Percentiles rank a stretch among this genome's conserved stretches.
Conservation (phyloP, 2,113 vertebrate genomes). For the Pterocles gutturalis region DNA sequence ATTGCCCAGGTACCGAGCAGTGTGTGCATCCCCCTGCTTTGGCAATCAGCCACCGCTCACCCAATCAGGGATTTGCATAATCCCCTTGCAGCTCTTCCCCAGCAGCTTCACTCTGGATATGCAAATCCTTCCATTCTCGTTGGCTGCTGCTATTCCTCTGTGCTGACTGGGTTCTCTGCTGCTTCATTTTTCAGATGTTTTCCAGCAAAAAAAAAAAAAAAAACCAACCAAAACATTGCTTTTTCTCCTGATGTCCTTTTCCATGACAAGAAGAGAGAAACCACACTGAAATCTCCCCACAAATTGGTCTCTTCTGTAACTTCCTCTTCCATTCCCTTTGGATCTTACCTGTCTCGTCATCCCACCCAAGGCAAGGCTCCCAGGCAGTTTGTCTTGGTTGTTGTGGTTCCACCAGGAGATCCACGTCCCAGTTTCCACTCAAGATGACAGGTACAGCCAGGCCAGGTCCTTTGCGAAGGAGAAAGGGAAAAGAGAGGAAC, state of each 20-base stretch:
- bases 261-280: not conserved
- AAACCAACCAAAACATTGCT: not conserved
- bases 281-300: not conserved
- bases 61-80: constrained; percentile 71
- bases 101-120: constrained; percentile 48
- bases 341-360: not conserved
- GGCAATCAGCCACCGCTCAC: constrained; percentile 60
- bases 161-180: not conserved
- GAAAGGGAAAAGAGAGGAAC: not conserved
- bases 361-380: not conserved
- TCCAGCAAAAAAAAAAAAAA: not conserved
- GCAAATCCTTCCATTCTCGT: constrained; percentile 52
- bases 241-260: not conserved
- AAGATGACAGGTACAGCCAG: not conserved
- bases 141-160: constrained; percentile 39
- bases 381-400: not conserved
- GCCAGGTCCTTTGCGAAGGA: not conserved
- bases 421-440: fast-evolving
- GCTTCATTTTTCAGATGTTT: not conserved
- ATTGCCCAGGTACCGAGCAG: constrained; percentile 36
- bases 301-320: not conserved
- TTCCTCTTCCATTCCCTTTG: not conserved
- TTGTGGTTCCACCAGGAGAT: not conserved
- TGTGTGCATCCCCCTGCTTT: constrained; percentile 16
- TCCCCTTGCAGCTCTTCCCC: constrained; percentile 53